Percentiles rank a stretch among this genome's conserved stretches.
Evolutionary conservation across 2,888 invertebrate species (phyloP).

Genomic region (Arrhopalites spinosus): DNA sequence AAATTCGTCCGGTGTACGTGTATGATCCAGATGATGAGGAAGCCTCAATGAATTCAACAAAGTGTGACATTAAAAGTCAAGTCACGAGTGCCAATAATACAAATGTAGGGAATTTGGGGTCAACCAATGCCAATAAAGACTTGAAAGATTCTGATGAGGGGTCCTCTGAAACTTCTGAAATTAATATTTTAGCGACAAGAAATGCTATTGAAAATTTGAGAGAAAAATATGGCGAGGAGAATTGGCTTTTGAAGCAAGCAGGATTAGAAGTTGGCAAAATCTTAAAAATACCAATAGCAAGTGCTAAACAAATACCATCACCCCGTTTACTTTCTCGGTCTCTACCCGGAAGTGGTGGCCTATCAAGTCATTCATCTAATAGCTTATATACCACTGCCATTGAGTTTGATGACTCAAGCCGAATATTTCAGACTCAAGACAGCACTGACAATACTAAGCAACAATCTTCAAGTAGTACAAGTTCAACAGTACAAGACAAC

Average conservation of each 20-base stretch:
- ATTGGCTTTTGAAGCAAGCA: slow-evolving; percentile 53
- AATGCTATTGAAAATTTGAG: slow-evolving; percentile 47
- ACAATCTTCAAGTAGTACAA: slow-evolving; percentile 1
- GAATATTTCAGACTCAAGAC: neutral
- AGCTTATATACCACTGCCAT: slow-evolving; percentile 31
- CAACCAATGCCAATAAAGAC: no score
- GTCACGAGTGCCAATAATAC: neutral
- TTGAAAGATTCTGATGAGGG: neutral
- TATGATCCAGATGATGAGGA: slow-evolving; percentile 27
- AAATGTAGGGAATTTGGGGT: neutral
- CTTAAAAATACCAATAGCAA: slow-evolving; percentile 42
- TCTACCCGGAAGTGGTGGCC: slow-evolving; percentile 8
- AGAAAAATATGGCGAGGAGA: slow-evolving; percentile 53
- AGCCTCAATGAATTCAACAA: neutral
- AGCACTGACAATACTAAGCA: neutral
- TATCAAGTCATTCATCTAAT: slow-evolving; percentile 3
- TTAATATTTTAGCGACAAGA: slow-evolving; percentile 36
- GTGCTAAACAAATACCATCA: neutral
- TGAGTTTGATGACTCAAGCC: slow-evolving; percentile 23
- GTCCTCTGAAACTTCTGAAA: slow-evolving; percentile 38
- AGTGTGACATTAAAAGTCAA: slow-evolving; percentile 1
- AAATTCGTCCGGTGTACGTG: slow-evolving; percentile 47
- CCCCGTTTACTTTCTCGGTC: neutral
- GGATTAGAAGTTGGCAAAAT: slow-evolving; percentile 51
- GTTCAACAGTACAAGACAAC: slow-evolving; percentile 22